These are phyloP conservation scores for Dissostichus mawsoni DNA, from an alignment of 2,113 vertebrate genomes.

Conservation along the genomic window DNA sequence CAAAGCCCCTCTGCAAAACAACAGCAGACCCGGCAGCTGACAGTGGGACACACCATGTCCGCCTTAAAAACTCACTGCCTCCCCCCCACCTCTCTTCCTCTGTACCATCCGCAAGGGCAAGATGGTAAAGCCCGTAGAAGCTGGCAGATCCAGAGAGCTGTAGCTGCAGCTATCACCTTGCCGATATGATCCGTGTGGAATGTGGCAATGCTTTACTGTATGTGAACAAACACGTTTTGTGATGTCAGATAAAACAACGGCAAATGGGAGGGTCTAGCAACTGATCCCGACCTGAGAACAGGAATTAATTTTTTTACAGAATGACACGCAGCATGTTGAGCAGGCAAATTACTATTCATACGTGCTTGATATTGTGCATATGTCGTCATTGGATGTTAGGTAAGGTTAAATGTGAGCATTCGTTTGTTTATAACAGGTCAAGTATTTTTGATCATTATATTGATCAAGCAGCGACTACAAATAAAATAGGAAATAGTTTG, in stretches of 20 bases:
- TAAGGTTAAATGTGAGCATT: background rate
- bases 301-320: slow-evolving; percentile 51
- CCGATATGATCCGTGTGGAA: slow-evolving; percentile 83
- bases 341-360: background rate
- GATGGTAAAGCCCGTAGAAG: slow-evolving; percentile 16
- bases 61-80: slow-evolving; percentile 46
- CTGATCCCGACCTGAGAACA: slow-evolving; percentile 43
- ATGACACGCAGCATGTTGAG: background rate
- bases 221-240: slow-evolving; percentile 79
- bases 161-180: slow-evolving; percentile 59
- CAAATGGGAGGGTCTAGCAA: slow-evolving; percentile 40
- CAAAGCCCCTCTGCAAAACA: slow-evolving; percentile 84
- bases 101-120: slow-evolving; percentile 34
- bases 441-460: background rate
- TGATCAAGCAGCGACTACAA: slow-evolving; percentile 1
- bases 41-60: slow-evolving; percentile 44
- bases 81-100: slow-evolving; percentile 35
- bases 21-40: slow-evolving; percentile 73
- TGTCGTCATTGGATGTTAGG: slow-evolving; percentile 25
- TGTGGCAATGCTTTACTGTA: slow-evolving; percentile 69
- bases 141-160: slow-evolving; percentile 12
- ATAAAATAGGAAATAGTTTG: slow-evolving; percentile 5
- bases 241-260: slow-evolving; percentile 71
- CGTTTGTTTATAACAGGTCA: background rate
- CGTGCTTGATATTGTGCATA: slow-evolving; percentile 23